Evolutionary conservation across 1,140 invertebrate genomes (phyloP).

Genomic region (Drosophila repletoides): DNA sequence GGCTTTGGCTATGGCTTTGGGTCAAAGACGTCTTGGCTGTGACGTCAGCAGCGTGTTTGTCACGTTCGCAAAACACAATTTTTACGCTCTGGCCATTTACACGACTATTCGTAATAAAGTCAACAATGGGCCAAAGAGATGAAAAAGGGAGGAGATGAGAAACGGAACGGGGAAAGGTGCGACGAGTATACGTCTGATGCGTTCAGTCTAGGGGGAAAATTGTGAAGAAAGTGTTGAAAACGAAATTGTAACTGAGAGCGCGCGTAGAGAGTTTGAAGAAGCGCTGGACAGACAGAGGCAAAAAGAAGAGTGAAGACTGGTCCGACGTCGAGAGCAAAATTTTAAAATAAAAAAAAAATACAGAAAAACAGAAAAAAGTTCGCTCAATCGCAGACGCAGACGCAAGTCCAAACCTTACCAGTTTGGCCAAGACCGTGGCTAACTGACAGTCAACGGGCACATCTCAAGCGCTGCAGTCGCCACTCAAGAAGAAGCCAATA

Average conservation of each 20-base stretch:
- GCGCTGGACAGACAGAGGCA: slow-evolving; percentile 30
- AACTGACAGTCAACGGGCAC: slow-evolving; percentile 68
- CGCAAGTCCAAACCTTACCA: slow-evolving; percentile 55
- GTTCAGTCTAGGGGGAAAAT: slow-evolving; percentile 75
- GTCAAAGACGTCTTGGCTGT: slow-evolving; percentile 23
- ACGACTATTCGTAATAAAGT: slow-evolving; percentile 69
- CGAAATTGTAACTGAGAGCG: slow-evolving; percentile 75
- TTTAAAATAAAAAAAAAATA: too few relatives aligned
- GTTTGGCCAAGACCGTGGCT: slow-evolving; percentile 51
- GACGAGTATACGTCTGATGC: slow-evolving; percentile 11
- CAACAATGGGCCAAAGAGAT: slow-evolving; percentile 9
- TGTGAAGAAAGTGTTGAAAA: slow-evolving; percentile 81
- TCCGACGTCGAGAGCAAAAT: too few relatives aligned
- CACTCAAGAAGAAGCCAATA: too few relatives aligned
- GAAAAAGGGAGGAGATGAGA: slow-evolving; percentile 1
- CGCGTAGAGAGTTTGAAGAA: slow-evolving; percentile 47
- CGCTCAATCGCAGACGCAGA: slow-evolving; percentile 4
- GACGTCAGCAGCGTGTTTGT: slow-evolving; percentile 64
- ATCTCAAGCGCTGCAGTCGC: slow-evolving; percentile 73
- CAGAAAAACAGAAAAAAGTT: slow-evolving; percentile 21
- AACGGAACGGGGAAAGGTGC: slow-evolving; percentile 4
- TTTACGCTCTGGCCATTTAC: slow-evolving; percentile 51
- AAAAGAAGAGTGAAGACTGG: slow-evolving; percentile 56
- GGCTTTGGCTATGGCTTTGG: background rate
- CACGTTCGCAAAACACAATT: slow-evolving; percentile 62